Percentiles rank a stretch among this genome's conserved stretches.
Conservation (phyloP, 2,113 vertebrate species). For the Tragelaphus imberbis region DNA sequence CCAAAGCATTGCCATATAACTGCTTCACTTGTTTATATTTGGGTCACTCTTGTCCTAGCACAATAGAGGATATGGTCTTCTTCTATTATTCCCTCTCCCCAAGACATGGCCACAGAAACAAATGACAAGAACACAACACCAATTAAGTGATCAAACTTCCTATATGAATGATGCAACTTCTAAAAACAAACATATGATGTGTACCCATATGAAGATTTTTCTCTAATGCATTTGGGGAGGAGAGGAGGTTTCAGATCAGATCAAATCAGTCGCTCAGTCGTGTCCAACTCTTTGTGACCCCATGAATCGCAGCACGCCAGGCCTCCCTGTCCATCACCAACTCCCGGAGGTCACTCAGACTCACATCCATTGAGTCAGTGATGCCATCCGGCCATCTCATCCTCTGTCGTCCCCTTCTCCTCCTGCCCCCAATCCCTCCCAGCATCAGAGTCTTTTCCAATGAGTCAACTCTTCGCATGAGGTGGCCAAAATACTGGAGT, state of each 20-base stretch:
- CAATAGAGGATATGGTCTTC: neutral
- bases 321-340: too few relatives aligned
- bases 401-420: too few relatives aligned
- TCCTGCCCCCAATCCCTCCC: too few relatives aligned
- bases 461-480: too few relatives aligned
- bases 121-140: neutral
- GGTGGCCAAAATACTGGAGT: too few relatives aligned
- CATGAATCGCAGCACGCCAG: too few relatives aligned
- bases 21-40: neutral
- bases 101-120: neutral
- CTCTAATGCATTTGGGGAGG: fast-evolving
- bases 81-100: fast-evolving
- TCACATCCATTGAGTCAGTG: too few relatives aligned
- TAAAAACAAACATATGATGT: neutral
- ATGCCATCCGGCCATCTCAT: too few relatives aligned
- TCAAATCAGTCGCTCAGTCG: too few relatives aligned
- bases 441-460: too few relatives aligned
- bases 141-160: neutral
- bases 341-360: too few relatives aligned
- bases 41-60: neutral
- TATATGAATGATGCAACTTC: neutral
- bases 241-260: neutral
- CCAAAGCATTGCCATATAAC: neutral
- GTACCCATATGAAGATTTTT: neutral
- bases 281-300: too few relatives aligned